phyloP scores from a whole-genome alignment of 2,113 vertebrate species.

The Agelaius tricolor region DNA sequence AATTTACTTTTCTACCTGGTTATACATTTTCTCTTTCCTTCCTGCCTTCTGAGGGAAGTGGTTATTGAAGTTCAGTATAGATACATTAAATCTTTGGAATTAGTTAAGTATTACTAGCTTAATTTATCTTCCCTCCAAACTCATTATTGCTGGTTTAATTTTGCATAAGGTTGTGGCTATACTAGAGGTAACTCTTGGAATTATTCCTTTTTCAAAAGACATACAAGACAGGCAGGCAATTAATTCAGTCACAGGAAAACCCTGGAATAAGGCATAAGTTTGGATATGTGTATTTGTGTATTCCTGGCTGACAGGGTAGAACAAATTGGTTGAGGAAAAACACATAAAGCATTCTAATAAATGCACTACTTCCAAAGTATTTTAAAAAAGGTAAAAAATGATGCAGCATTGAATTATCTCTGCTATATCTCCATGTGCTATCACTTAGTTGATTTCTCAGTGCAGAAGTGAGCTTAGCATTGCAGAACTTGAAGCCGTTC shows the following conservation, averaged over 20 bases:
- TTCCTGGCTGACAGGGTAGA: background rate
- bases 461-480: background rate
- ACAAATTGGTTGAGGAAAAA: background rate
- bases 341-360: background rate
- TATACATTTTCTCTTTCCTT: background rate
- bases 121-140: background rate
- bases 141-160: background rate
- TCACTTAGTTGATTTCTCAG: background rate
- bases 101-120: background rate
- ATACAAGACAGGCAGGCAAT: background rate
- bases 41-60: background rate
- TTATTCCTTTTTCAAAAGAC: background rate
- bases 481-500: background rate
- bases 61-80: background rate
- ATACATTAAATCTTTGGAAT: background rate
- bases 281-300: background rate
- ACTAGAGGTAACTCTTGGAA: background rate
- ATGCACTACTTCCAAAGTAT: background rate
- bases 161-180: background rate
- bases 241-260: background rate
- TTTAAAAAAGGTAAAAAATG: background rate
- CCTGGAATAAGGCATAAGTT: background rate
- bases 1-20: background rate
- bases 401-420: background rate
- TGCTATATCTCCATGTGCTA: background rate